Evolutionary conservation across 1,140 invertebrate species (phyloP).

Genomic region (Drosophila biarmipes): DNA sequence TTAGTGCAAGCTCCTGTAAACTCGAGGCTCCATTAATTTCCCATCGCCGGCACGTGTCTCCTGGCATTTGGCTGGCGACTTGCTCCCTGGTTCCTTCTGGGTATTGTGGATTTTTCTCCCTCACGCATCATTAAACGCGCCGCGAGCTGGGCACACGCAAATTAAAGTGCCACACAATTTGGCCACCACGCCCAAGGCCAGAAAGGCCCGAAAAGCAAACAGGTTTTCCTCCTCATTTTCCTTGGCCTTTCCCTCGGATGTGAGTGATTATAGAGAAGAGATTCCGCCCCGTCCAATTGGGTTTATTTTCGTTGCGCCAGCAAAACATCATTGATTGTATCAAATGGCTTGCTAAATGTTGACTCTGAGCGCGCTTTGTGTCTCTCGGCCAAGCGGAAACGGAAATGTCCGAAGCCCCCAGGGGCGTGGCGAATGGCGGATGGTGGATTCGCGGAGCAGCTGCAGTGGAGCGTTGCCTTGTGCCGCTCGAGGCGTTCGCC

Average conservation of each 20-base stretch:
- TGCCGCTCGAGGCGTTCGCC: conserved; percentile 36
- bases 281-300: conserved; percentile 37
- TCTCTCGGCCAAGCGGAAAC: conserved; percentile 34
- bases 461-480: conserved; percentile 4
- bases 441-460: conserved; percentile 46
- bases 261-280: conserved; percentile 77
- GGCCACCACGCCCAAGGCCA: conserved; percentile 26
- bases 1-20: conserved; percentile 53
- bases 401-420: conserved; percentile 63
- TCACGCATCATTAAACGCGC: conserved; percentile 68
- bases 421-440: conserved; percentile 11
- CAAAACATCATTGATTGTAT: conserved; percentile 64
- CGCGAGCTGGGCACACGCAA: conserved; percentile 50
- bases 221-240: conserved; percentile 28
- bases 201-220: conserved; percentile 22
- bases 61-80: not conserved
- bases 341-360: conserved; percentile 72
- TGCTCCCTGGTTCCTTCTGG: not conserved
- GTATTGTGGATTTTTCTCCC: conserved; percentile 19
- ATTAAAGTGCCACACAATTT: conserved; percentile 72
- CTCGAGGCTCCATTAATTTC: conserved; percentile 41
- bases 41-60: conserved; percentile 42
- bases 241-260: conserved; percentile 35
- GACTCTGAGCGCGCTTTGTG: conserved; percentile 30
- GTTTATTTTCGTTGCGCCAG: conserved; percentile 16